Evolutionary conservation across 1,140 invertebrate species (phyloP).

Genomic region (Samia ricini): DNA sequence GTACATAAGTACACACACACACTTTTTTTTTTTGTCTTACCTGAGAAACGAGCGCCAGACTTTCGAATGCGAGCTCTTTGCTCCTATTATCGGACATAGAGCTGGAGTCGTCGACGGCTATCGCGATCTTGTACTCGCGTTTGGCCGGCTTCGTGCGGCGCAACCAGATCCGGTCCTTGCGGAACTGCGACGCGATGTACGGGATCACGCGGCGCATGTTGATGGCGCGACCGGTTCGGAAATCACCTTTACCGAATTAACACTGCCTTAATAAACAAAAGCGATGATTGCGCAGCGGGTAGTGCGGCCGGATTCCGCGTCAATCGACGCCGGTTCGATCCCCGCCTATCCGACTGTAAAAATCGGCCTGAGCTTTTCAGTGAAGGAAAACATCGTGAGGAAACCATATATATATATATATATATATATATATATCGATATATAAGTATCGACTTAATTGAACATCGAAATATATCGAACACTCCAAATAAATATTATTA

Average conservation of each 20-base stretch:
- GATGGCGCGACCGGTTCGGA: conserved; percentile 96
- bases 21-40: too few species aligned
- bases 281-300: too few species aligned
- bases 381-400: too few species aligned
- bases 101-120: conserved; percentile 98
- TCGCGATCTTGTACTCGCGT: conserved; percentile 96
- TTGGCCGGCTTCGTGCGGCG: conserved; percentile 96
- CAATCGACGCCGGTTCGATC: too few species aligned
- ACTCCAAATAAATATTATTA: too few species aligned
- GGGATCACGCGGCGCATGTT: conserved; percentile 98
- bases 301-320: neutral
- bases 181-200: conserved; percentile 98
- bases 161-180: conserved; percentile 99
- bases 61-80: conserved; percentile 95
- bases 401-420: too few species aligned
- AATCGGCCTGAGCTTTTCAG: too few species aligned
- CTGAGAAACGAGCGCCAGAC: conserved; percentile 92
- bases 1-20: too few species aligned
- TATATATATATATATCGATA: too few species aligned
- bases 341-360: too few species aligned
- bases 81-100: conserved; percentile 94
- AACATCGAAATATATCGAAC: too few species aligned
- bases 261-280: neutral
- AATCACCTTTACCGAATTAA: conserved; percentile 82
- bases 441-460: too few species aligned